Evolutionary conservation across 2,888 invertebrate species (phyloP), one percentile per base, ranked within the genome.

Genomic region (Paralinhomoeus sp.): DNA sequence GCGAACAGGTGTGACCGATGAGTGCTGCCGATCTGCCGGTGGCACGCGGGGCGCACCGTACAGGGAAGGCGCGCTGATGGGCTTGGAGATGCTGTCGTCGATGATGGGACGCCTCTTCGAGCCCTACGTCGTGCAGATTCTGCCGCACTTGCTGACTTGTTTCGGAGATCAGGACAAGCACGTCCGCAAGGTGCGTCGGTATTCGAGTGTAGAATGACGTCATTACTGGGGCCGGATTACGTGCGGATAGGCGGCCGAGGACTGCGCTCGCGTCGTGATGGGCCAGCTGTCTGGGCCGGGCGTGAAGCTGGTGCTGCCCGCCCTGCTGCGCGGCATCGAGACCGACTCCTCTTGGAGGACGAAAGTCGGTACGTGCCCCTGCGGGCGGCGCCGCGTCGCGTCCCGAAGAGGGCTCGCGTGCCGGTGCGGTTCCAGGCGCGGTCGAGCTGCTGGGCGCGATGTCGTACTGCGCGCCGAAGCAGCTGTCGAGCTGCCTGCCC

Each of bases 381-480:
- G 5, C 12, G 5, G 7, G 27, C 27, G 27, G 12, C 27, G 27
- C 27, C 12, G 5, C 12, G 27, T 5, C 27, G 27, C 27, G 27
- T 12, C 7, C 5, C 12, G 27, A 27, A 5, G 12, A 12, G 27
- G 7, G 27, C 12, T 27, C 27, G 5, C 27, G n/a, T n/a, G n/a
- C n/a, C 12, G 7, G 5, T 27, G 27, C 27, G 27, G 7, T 37
- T 9, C 43, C 62, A 78, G 80, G 87, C 27, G 87, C 89, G 0
- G 83, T 91, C 45, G 91, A 93, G 63, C 68, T 93, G 43, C 71
- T 93, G 24, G 91, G 93, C 13, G 84, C 89, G 15, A 93, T 97
- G 91, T 91, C 93, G 0, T 89, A 79, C 68, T 97, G 93, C 67
- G 97, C 97, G 1, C 97, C 97, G 0, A 89, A 91, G 64, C 97